Conservation (phyloP, 1,140 invertebrate genomes). For the Antheraea pernyi region DNA sequence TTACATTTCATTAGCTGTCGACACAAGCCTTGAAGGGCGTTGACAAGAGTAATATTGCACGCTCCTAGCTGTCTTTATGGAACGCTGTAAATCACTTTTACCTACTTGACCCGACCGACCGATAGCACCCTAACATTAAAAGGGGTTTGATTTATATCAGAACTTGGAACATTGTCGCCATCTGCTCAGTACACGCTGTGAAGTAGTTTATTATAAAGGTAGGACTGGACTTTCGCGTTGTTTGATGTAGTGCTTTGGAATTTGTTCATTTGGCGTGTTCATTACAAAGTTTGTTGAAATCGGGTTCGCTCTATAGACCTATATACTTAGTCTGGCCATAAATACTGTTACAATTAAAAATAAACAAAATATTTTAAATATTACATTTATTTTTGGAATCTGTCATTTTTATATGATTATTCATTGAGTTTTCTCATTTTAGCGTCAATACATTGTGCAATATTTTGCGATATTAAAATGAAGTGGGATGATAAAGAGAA, state of each 20-base stretch:
- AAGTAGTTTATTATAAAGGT: conserved; percentile 58
- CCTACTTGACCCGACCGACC: conserved; percentile 55
- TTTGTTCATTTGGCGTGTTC: not conserved
- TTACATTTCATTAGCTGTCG: conserved; percentile 42
- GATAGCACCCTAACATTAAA: conserved; percentile 65
- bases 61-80: conserved; percentile 50
- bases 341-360: too few relatives aligned
- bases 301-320: not conserved
- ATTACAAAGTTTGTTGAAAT: conserved; percentile 3
- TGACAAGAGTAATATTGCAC: conserved; percentile 53
- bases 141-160: conserved; percentile 66
- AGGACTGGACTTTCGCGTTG: conserved; percentile 24
- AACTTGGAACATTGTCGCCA: conserved; percentile 68
- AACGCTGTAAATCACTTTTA: conserved; percentile 59
- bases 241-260: conserved; percentile 19
- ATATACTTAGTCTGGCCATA: not conserved
- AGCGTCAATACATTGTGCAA: too few relatives aligned
- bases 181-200: conserved; percentile 49
- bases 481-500: too few relatives aligned
- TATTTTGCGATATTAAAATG: too few relatives aligned
- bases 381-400: too few relatives aligned
- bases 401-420: too few relatives aligned
- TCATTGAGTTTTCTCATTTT: too few relatives aligned
- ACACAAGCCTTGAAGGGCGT: conserved; percentile 41
- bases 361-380: too few relatives aligned